Conservation (phyloP, 2,888 invertebrate genomes). For the Rapana venosa region DNA sequence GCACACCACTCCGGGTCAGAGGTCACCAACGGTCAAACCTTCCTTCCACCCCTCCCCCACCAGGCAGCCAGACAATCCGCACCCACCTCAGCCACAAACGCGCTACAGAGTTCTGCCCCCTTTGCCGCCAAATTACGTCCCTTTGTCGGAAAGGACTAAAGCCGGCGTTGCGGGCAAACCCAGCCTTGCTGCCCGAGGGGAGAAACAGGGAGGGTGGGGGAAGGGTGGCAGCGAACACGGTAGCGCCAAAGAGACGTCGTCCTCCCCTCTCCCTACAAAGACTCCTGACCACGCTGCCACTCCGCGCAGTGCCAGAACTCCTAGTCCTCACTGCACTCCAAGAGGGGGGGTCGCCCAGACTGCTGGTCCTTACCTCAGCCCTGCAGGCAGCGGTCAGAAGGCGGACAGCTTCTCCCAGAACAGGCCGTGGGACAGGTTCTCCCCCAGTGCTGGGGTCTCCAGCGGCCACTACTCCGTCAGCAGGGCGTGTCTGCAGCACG, state of each 20-base stretch:
- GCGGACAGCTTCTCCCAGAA: conserved; percentile 42
- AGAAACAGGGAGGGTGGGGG: not conserved
- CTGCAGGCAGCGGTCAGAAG: not conserved
- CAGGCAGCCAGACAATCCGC: conserved; percentile 24
- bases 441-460: conserved; percentile 1
- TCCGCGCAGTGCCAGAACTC: not conserved
- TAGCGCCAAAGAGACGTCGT: not conserved
- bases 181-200: not conserved
- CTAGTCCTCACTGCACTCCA: not conserved
- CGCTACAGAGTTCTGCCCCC: conserved; percentile 56
- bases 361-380: not conserved
- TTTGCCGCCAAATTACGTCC: not conserved
- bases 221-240: not conserved
- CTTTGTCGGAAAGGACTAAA: not conserved
- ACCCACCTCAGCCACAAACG: conserved; percentile 46
- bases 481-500: conserved; percentile 52
- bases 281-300: not conserved
- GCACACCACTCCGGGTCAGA: not conserved
- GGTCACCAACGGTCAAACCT: too few relatives aligned
- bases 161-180: conserved; percentile 13
- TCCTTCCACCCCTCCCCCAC: not conserved
- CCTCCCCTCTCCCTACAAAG: not conserved
- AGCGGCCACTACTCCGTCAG: conserved; percentile 21
- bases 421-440: conserved; percentile 14
- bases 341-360: not conserved